A percentile compares a stretch with the other conserved stretches of the same genome.
Conservation (phyloP, 2,888 invertebrate species). For the Spisula solida region DNA sequence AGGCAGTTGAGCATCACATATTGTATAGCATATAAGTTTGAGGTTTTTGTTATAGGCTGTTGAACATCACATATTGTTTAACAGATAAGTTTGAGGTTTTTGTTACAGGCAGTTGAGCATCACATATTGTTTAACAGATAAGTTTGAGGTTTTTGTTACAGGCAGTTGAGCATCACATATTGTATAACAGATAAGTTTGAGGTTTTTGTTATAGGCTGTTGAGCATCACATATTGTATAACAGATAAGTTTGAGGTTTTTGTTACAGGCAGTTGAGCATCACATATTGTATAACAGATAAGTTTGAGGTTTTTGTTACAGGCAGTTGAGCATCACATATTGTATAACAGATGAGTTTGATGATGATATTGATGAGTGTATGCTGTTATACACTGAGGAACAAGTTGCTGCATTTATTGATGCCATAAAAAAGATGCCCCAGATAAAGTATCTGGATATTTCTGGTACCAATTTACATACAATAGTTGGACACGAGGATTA, state of each 20-base stretch:
- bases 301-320: background rate
- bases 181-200: no score
- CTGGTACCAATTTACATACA: conserved; percentile 62
- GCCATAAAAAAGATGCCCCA: conserved; percentile 51
- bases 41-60: no score
- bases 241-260: no score
- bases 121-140: no score
- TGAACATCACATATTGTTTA: no score
- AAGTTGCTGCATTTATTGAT: conserved; percentile 47
- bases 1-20: no score
- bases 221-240: background rate
- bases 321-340: conserved; percentile 25
- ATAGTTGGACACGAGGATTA: conserved; percentile 53
- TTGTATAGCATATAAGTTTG: no score
- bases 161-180: conserved; percentile 21
- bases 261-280: background rate
- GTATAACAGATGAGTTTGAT: background rate
- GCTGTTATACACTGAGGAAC: background rate
- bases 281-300: no score
- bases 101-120: no score
- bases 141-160: conserved; percentile 10
- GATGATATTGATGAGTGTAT: background rate
- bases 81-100: no score
- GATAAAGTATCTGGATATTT: conserved; percentile 62
- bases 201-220: conserved; percentile 20